Percentiles rank a stretch among this genome's conserved stretches.
These are phyloP conservation scores for Itoplectis maculator DNA, from an alignment of 2,888 invertebrate genomes.

Conservation along the genomic window DNA sequence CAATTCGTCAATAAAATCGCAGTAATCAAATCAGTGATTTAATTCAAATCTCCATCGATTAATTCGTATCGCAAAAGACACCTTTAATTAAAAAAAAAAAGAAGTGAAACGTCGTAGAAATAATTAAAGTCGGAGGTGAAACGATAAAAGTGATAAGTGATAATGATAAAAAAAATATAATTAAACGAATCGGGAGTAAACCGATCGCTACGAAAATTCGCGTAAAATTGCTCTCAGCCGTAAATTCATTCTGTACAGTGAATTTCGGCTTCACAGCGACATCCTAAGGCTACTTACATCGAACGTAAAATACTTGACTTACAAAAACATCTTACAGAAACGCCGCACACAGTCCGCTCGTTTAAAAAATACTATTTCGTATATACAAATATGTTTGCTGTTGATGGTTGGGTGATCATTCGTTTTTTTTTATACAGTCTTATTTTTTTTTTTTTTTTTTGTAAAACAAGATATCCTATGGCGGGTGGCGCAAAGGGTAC, in stretches of 20 bases:
- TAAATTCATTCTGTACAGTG: slow-evolving; percentile 39
- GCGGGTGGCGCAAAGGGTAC: slow-evolving; percentile 77
- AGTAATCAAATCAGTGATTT: too few species aligned
- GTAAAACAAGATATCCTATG: slow-evolving; percentile 65
- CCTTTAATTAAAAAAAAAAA: background rate
- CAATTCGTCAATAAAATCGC: slow-evolving; percentile 5
- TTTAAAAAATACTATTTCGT: slow-evolving; percentile 69
- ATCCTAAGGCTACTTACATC: slow-evolving; percentile 53
- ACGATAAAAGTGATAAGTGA: background rate
- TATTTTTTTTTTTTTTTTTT: slow-evolving; percentile 27
- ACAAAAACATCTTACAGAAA: slow-evolving; percentile 65
- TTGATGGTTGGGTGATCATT: slow-evolving; percentile 15
- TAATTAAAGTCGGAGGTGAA: slow-evolving; percentile 8
- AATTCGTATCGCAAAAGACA: too few species aligned
- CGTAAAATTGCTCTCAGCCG: slow-evolving; percentile 20
- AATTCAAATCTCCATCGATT: too few species aligned
- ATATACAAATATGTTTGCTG: slow-evolving; percentile 63
- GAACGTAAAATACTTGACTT: slow-evolving; percentile 56
- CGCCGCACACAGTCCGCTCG: slow-evolving; percentile 58
- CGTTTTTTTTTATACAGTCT: slow-evolving; percentile 64
- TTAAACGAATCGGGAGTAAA: background rate
- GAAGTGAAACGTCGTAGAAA: background rate
- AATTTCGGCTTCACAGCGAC: slow-evolving; percentile 15
- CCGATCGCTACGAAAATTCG: slow-evolving; percentile 35
- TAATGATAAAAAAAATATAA: background rate